Conservation (phyloP, 2,888 invertebrate species). For the Elmis aenea region DNA sequence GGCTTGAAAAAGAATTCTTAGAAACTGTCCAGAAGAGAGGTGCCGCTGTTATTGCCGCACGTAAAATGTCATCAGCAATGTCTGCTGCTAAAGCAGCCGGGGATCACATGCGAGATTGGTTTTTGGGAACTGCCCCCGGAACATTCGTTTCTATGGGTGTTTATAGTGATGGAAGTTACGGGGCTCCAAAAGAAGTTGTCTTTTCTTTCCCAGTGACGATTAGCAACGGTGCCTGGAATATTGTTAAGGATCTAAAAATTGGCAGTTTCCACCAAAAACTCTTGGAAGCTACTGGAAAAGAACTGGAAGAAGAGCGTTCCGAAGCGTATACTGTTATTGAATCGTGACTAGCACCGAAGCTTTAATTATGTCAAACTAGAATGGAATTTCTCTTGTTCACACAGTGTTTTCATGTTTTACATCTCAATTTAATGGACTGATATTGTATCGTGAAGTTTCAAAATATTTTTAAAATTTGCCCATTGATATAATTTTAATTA, state of each 20-base stretch:
- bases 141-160: conserved; percentile 95
- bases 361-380: conserved; percentile 30
- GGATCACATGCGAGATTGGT: conserved; percentile 98
- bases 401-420: too few species aligned
- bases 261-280: conserved; percentile 81
- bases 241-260: conserved; percentile 78
- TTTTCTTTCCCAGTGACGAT: conserved; percentile 94
- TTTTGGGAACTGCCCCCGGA: conserved; percentile 73
- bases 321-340: conserved; percentile 81
- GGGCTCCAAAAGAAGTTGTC: conserved; percentile 81
- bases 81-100: conserved; percentile 98
- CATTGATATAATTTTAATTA: too few species aligned
- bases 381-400: too few species aligned
- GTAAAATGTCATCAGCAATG: conserved; percentile 98
- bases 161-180: conserved; percentile 92
- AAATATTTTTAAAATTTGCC: too few species aligned
- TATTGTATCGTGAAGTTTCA: too few species aligned
- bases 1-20: conserved; percentile 77
- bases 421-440: too few species aligned
- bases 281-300: conserved; percentile 80
- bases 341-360: conserved; percentile 61
- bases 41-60: conserved; percentile 92
- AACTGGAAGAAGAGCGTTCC: conserved; percentile 80
- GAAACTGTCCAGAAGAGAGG: conserved; percentile 95
- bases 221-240: conserved; percentile 74